Conservation (phyloP, 2,888 invertebrate genomes). For the Rhagophthalmus giganteus region DNA sequence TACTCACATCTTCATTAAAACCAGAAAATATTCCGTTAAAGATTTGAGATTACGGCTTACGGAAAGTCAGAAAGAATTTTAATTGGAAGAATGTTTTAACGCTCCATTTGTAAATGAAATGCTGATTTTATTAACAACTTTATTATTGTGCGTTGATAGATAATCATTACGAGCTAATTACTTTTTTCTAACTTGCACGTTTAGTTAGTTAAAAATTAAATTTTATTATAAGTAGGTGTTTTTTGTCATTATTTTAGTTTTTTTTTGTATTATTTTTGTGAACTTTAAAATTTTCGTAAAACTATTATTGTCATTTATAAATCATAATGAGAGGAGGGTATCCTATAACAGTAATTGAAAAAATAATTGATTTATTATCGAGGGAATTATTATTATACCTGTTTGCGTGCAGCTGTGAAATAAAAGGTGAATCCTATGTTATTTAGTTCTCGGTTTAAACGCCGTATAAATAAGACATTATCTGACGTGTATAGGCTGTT, state of each 20-base stretch:
- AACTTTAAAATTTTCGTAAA: background rate
- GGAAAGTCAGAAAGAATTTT: background rate
- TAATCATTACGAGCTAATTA: background rate
- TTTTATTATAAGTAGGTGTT: background rate
- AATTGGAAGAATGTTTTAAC: background rate
- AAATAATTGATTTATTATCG: background rate
- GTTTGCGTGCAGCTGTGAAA: conserved; percentile 29
- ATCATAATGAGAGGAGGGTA: too few relatives aligned
- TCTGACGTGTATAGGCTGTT: conserved; percentile 48
- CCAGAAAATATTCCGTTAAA: conserved; percentile 9
- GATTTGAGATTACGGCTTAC: conserved; percentile 19
- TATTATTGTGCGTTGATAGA: background rate
- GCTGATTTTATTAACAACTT: background rate
- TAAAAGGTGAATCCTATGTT: conserved; percentile 30
- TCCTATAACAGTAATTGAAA: background rate
- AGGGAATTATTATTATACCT: conserved; percentile 10
- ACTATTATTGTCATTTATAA: too few relatives aligned
- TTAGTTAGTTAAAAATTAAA: background rate
- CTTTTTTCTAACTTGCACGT: background rate
- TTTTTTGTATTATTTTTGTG: background rate
- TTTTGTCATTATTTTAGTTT: background rate
- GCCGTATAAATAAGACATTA: conserved; percentile 54
- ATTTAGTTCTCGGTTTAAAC: conserved; percentile 38
- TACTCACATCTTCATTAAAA: conserved; percentile 30
- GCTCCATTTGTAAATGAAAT: background rate